Evolutionary conservation across 2,888 invertebrate genomes (phyloP).

Genomic region (Ormyrus rosae): DNA sequence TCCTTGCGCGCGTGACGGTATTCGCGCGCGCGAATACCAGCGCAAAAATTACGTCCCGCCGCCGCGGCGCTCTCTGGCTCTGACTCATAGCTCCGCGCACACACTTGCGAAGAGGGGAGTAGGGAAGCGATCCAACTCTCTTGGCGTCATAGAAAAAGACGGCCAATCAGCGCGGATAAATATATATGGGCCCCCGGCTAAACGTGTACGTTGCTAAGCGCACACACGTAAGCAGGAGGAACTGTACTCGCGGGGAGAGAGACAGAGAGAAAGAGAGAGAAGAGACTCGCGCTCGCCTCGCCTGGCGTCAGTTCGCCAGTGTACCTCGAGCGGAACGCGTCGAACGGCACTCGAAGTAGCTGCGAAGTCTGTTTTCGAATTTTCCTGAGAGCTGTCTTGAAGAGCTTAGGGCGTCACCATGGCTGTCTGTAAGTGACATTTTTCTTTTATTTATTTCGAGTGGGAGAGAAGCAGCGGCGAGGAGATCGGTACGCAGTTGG

Average conservation of each 20-base stretch:
- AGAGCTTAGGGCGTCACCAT: constrained; percentile 20
- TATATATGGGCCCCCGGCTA: background rate
- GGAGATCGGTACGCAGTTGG: background rate
- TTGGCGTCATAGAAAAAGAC: background rate
- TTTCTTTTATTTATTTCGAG: background rate
- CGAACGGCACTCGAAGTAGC: background rate
- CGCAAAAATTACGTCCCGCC: background rate
- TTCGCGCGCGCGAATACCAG: background rate
- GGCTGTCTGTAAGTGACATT: constrained; percentile 41
- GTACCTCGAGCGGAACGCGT: constrained; percentile 15
- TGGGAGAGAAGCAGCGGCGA: too few species aligned
- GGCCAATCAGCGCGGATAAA: background rate
- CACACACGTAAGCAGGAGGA: background rate
- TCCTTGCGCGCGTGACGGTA: constrained; percentile 8
- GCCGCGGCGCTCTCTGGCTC: background rate
- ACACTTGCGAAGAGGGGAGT: background rate
- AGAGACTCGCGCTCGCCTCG: background rate
- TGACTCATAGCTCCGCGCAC: background rate
- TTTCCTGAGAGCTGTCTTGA: background rate
- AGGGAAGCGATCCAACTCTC: background rate
- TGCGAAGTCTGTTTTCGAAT: background rate
- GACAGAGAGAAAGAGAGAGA: background rate
- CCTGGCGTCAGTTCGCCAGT: constrained; percentile 29
- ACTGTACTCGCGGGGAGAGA: background rate
- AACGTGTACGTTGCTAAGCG: constrained; percentile 6